Evolutionary conservation across 2,113 vertebrate genomes (phyloP).

Genomic region (Corvus cornix): DNA sequence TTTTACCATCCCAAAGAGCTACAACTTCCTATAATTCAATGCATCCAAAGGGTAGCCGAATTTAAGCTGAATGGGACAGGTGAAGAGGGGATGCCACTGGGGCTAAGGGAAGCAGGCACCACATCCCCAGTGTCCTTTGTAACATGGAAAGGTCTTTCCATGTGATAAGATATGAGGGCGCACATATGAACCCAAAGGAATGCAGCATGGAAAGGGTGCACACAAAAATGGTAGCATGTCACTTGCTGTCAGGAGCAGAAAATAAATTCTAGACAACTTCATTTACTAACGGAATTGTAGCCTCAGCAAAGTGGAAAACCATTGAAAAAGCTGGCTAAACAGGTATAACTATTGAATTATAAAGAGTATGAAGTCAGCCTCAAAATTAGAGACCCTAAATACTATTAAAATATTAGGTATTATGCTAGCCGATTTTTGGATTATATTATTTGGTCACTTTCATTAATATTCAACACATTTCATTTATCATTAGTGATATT

Average conservation of each 20-base stretch:
- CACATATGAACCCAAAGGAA: not conserved
- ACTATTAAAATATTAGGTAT: not conserved
- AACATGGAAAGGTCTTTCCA: not conserved
- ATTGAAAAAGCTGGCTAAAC: not conserved
- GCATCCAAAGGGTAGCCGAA: not conserved
- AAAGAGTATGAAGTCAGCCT: not conserved
- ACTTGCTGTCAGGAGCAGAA: not conserved
- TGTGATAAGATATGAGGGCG: fast-evolving
- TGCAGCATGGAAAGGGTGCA: not conserved
- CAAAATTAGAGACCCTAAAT: not conserved
- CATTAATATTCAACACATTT: not conserved
- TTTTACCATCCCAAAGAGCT: not conserved
- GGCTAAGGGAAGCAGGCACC: fast-evolving
- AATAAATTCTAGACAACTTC: not conserved
- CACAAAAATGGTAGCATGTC: not conserved
- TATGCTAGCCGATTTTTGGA: not conserved
- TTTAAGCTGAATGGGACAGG: not conserved
- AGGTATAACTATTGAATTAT: not conserved
- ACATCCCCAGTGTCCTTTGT: not conserved
- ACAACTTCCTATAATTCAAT: not conserved
- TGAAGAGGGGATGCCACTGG: not conserved
- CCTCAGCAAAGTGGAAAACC: not conserved
- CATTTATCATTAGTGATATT: not conserved
- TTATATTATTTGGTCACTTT: not conserved
- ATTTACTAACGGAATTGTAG: not conserved